These are phyloP conservation scores for Drosophila hamatofila DNA, from an alignment of 2,888 invertebrate genomes.

Conservation along the genomic window DNA sequence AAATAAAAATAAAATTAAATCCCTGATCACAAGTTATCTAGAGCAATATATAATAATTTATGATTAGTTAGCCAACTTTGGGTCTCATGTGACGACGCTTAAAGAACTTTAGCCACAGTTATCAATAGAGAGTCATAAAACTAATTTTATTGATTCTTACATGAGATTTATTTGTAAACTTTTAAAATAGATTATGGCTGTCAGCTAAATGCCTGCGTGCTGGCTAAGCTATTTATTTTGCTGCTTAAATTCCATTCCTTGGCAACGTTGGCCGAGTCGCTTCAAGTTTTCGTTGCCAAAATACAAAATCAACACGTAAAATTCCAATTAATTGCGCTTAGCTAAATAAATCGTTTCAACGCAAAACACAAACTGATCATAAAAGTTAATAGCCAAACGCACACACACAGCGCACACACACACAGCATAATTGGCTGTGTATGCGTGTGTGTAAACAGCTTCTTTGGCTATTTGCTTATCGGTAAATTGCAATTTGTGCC, in stretches of 20 bases:
- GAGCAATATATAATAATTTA: neutral
- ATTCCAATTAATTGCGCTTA: constrained; percentile 81
- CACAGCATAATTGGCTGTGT: constrained; percentile 64
- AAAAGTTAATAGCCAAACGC: constrained; percentile 75
- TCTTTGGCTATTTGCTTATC: constrained; percentile 80
- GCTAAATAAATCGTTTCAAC: constrained; percentile 81
- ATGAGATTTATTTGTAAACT: constrained; percentile 4
- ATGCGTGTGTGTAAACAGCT: constrained; percentile 68
- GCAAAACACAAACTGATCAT: constrained; percentile 82
- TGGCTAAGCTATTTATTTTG: neutral
- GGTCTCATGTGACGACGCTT: too few species aligned
- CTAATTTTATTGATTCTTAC: constrained; percentile 1
- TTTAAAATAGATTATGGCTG: constrained; percentile 6
- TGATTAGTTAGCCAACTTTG: neutral
- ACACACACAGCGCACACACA: constrained; percentile 13
- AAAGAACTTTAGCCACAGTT: neutral
- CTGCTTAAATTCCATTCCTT: constrained; percentile 12
- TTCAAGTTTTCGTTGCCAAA: constrained; percentile 24
- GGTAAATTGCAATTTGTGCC: constrained; percentile 75
- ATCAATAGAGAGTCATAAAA: neutral
- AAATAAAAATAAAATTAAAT: too few species aligned
- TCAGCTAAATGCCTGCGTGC: constrained; percentile 1
- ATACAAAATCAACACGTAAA: constrained; percentile 80
- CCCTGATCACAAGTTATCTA: too few species aligned
- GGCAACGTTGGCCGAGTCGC: constrained; percentile 15